Evolutionary conservation across 2,797 vertebrate genomes (phyloP).

Genomic region (Lagocephalus sceleratus): DNA sequence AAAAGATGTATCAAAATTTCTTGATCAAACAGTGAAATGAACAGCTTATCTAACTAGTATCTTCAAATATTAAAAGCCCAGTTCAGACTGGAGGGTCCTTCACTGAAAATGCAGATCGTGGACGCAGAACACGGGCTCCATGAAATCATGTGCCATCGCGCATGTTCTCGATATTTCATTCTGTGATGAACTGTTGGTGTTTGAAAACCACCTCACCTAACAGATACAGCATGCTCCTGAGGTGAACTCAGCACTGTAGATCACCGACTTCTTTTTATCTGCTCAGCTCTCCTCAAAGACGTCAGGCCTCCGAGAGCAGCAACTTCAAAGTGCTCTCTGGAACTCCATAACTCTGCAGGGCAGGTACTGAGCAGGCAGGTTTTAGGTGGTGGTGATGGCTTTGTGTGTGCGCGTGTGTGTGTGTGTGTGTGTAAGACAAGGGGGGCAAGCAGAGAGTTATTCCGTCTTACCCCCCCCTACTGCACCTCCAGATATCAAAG

Average conservation of each 20-base stretch:
- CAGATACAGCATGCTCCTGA: slow-evolving; percentile 42
- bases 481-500: slow-evolving; percentile 74
- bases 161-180: slow-evolving; percentile 6
- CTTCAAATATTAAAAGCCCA: no score
- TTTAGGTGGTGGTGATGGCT: slow-evolving; percentile 8
- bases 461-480: slow-evolving; percentile 59
- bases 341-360: slow-evolving; percentile 49
- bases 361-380: slow-evolving; percentile 37
- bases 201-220: slow-evolving; percentile 31
- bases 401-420: slow-evolving; percentile 16
- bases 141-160: background rate
- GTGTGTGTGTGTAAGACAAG: background rate
- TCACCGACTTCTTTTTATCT: slow-evolving; percentile 38
- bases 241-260: slow-evolving; percentile 35
- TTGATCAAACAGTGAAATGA: no score
- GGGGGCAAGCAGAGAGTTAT: slow-evolving; percentile 16
- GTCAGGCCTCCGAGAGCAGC: slow-evolving; percentile 23
- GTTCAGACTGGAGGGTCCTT: no score
- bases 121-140: background rate
- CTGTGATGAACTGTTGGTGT: slow-evolving; percentile 3
- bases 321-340: slow-evolving; percentile 59
- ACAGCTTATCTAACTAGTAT: no score
- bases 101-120: no score
- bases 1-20: no score
- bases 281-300: slow-evolving; percentile 31